phyloP scores from a whole-genome alignment of 2,113 vertebrate species.

The Hemichromis elongatus region DNA sequence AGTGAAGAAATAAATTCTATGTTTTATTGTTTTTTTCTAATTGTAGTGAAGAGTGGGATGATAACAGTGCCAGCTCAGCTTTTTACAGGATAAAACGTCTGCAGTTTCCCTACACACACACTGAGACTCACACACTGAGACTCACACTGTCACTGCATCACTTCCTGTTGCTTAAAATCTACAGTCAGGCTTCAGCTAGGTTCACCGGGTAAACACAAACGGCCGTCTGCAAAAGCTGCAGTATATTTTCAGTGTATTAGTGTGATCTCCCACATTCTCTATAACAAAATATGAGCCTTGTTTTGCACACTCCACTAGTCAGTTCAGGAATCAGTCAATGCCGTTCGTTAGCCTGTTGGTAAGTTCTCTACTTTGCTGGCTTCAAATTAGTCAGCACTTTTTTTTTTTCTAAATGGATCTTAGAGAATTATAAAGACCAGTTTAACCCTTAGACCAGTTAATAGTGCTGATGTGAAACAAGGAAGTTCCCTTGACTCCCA shows the following conservation, averaged over 20 bases:
- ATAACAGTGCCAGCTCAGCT: background rate
- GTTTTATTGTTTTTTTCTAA: background rate
- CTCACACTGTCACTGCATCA: background rate
- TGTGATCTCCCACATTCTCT: background rate
- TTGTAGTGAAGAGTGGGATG: background rate
- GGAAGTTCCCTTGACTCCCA: slow-evolving; percentile 6
- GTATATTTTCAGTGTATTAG: background rate
- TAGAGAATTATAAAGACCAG: background rate
- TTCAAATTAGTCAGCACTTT: background rate
- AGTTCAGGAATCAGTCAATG: background rate
- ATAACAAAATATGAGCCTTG: background rate
- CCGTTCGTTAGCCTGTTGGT: background rate
- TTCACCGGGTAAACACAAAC: background rate
- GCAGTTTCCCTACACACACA: too few species aligned
- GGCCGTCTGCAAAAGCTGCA: fast-evolving
- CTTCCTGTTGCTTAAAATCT: background rate
- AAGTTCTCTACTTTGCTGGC: background rate
- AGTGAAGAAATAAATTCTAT: background rate
- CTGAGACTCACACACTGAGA: background rate
- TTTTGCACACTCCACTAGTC: background rate
- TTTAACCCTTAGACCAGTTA: background rate
- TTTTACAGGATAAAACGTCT: background rate
- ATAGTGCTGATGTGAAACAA: background rate
- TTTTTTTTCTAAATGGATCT: background rate
- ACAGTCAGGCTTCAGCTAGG: background rate